These are phyloP conservation scores for Bombyx mori DNA, from an alignment of 1,140 invertebrate genomes.

Conservation along the genomic window ASM3026992v2 NC_085119.1:10002501-10003000, in stretches of 20 bases:
- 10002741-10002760: background rate
- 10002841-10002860: too few relatives aligned
- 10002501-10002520: constrained; percentile 19
- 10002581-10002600: background rate
- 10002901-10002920: too few relatives aligned
- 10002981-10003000: too few relatives aligned
- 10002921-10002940: too few relatives aligned
- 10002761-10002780: background rate
- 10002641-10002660: background rate
- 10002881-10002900: too few relatives aligned
- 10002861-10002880: too few relatives aligned
- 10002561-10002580: constrained; percentile 14
- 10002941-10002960: too few relatives aligned
- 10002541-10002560: background rate
- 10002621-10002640: background rate
- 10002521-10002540: constrained; percentile 12
- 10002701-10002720: too few relatives aligned
- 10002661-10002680: background rate
- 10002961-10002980: too few relatives aligned
- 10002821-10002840: too few relatives aligned
- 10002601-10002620: background rate
- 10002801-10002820: too few relatives aligned
- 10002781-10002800: background rate
- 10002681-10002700: too few relatives aligned
- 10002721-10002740: background rate